phyloP scores from a whole-genome alignment of 2,888 invertebrate species.

The Orthosia gracilis region DNA sequence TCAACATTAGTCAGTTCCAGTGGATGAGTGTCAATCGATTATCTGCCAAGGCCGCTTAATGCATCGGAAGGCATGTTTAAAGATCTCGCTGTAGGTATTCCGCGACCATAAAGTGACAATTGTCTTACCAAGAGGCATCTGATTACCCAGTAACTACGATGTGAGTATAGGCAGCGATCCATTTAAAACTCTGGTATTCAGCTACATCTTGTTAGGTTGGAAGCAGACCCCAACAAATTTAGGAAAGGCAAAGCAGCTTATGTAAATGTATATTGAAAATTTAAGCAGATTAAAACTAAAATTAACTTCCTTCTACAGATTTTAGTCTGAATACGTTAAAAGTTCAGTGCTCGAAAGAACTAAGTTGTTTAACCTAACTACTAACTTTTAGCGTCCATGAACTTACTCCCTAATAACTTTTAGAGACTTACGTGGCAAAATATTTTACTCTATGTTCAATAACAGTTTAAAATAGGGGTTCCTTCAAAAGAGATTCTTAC shows the following conservation, averaged over 20 bases:
- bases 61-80: no score
- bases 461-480: not conserved
- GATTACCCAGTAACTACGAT: not conserved
- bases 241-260: not conserved
- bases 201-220: not conserved
- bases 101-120: no score
- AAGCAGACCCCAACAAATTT: not conserved
- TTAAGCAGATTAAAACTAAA: slow-evolving; percentile 14
- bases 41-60: no score
- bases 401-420: slow-evolving; percentile 27
- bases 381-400: slow-evolving; percentile 21
- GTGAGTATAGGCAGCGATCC: not conserved
- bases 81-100: no score
- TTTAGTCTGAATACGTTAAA: slow-evolving; percentile 17
- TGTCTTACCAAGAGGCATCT: not conserved
- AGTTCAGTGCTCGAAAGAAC: slow-evolving; percentile 21
- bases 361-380: slow-evolving; percentile 22
- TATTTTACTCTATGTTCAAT: not conserved
- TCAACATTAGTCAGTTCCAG: not conserved
- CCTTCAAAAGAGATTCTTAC: not conserved
- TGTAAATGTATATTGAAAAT: not conserved
- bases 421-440: slow-evolving; percentile 2
- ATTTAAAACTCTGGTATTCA: not conserved
- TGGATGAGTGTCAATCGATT: no score
- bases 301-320: not conserved